These are phyloP conservation scores for Protonemura montana DNA, from an alignment of 2,888 invertebrate species.

Conservation along the genomic window DNA sequence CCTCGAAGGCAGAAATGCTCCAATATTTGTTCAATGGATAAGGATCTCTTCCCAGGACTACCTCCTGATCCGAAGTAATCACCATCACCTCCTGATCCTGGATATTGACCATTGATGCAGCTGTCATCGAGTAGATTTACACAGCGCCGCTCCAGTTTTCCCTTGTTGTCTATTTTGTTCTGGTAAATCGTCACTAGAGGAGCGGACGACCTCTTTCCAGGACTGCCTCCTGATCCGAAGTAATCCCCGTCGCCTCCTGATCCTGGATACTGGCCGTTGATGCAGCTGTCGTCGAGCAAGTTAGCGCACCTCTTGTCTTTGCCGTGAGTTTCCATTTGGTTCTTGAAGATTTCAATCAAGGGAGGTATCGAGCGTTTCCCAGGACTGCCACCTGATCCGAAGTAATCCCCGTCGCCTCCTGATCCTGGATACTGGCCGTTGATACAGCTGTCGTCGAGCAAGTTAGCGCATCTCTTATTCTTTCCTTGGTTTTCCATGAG, in stretches of 20 bases:
- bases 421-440: constrained; percentile 43
- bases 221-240: constrained; percentile 43
- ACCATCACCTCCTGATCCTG: constrained; percentile 42
- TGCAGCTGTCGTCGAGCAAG: constrained; percentile 46
- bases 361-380: constrained; percentile 36
- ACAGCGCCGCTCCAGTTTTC: constrained; percentile 38
- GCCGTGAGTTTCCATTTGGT: neutral
- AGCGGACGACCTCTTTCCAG: constrained; percentile 44
- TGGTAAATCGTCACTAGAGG: constrained; percentile 25
- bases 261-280: constrained; percentile 45
- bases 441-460: constrained; percentile 43
- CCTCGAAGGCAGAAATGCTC: neutral
- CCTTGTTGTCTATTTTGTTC: neutral
- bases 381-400: constrained; percentile 40
- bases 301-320: constrained; percentile 46
- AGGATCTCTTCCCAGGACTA: constrained; percentile 46
- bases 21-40: neutral
- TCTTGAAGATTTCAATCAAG: constrained; percentile 8
- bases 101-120: constrained; percentile 43
- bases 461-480: too few species aligned
- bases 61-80: constrained; percentile 39
- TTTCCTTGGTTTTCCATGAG: constrained; percentile 13
- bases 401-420: constrained; percentile 41
- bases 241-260: constrained; percentile 45
- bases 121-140: constrained; percentile 43